Percentiles rank a stretch among this genome's conserved stretches.
Conservation (phyloP, 2,113 vertebrate species). For the Passer montanus region DNA sequence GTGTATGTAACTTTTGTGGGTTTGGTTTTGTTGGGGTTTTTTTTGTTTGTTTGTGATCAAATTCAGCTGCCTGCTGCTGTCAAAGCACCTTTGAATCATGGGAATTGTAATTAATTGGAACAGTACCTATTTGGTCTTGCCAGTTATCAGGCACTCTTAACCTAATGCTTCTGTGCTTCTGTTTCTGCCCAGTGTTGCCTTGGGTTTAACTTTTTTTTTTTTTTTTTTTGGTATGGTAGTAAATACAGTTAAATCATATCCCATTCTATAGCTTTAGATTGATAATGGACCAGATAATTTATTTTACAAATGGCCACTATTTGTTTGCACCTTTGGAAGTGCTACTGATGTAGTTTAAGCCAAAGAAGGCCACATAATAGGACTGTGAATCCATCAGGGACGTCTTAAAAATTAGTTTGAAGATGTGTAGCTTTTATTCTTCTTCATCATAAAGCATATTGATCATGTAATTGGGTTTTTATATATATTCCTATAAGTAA, state of each 20-base stretch:
- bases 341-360: not conserved
- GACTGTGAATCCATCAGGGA: not conserved
- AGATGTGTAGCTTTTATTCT: not conserved
- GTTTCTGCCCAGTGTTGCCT: not conserved
- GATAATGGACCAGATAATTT: not conserved
- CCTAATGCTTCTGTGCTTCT: not conserved
- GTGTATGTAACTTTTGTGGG: not conserved
- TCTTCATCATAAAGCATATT: not conserved
- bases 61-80: not conserved
- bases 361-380: not conserved
- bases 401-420: not conserved
- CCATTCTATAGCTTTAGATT: not conserved
- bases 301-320: not conserved
- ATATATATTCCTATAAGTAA: not conserved
- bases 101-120: not conserved
- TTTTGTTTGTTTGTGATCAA: not conserved
- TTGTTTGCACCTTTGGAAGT: not conserved
- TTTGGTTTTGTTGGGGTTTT: not conserved
- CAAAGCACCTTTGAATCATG: conserved; percentile 5
- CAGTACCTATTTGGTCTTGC: not conserved
- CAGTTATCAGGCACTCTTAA: not conserved
- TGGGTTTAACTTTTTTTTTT: not conserved
- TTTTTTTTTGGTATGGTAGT: fast-evolving
- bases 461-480: not conserved
- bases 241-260: not conserved